Base-by-base conservation (phyloP, 2,113 vertebrate genomes). In the Poeciliopsis turrubarensis region DNA sequence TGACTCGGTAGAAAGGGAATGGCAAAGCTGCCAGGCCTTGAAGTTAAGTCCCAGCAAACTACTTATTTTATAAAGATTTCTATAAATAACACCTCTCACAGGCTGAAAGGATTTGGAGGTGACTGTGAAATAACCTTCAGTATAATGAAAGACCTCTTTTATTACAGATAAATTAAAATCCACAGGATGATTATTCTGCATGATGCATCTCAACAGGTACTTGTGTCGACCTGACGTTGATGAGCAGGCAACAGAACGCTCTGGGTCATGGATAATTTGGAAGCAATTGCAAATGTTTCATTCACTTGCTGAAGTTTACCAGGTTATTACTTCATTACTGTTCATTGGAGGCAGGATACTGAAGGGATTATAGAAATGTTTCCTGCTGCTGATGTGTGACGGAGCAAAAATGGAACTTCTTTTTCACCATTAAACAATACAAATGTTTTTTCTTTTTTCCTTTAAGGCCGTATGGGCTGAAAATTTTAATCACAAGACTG, bases 261-360 rank as follows among this genome's bases (percentile, higher is more conserved):
- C 5, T 47, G 14, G 17, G 44, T 19, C 44, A 11, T 47, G 78
- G 41, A 79, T 57, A 44, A 69, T 85, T 83, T 75, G 26, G 61
- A 80, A 44, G 76, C 60, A 57, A 83, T 87, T 75, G 77, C 1
- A 66, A 44, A 67, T 73, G 75, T 79, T 75, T 65, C 47, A 62
- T 75, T 19, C 25, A 32, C 47, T 80, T 79, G 79, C 77, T 70
- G 62, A 75, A 76, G 64, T 67, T 69, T n/a, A 57, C 25, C 70
- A 57, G 75, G 66, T 60, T 79, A 57, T 87, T 78, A 79, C 62
- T 87, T 86, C 75, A 92, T 89, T 87, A 83, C 32, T 74, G 63
- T 66, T 72, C 61, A 37, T 85, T 78, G 75, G 70, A 77, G 70
- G 77, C 41, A 67, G 60, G 76, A 30, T 65, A 75, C 34, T 68